Evolutionary conservation across 2,113 vertebrate genomes (phyloP), one percentile per base, ranked within the genome.

Genomic region (Synchiropus splendidus): DNA sequence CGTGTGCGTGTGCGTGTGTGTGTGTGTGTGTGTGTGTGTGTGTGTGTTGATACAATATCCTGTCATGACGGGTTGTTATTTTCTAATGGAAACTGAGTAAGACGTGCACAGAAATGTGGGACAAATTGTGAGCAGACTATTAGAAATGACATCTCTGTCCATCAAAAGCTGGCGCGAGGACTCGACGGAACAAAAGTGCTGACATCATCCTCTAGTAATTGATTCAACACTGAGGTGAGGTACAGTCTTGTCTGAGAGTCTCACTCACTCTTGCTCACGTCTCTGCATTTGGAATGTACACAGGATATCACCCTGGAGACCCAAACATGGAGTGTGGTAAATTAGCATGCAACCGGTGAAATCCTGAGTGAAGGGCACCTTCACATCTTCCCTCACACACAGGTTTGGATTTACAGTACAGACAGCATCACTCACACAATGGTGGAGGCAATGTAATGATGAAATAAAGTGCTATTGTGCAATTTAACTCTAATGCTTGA

Each of bases 161-260:
- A 27, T 27, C 8, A 5, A 27, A 27, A 27, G 4, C 4, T 27
- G 21, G 21, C 21, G 21, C 21, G 21, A 48, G 79, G 80, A 81
- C 78, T 18, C 40, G 35, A 32, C 31, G 39, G 36, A 18, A 15
- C 35, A n/a, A 49, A 14, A 13, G 62, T 87, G 85, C 85, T 89
- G 85, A 88, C 85, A 85, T 88, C 86, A 88, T 61, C 42, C 48
- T 74, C 74, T 80, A 79, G 72, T 73, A 77, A 73, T 74, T 78
- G n/a, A n/a, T n/a, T n/a, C n/a, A n/a, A n/a, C n/a, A n/a, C n/a
- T n/a, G 75, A 67, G 69, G 74, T 62, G 47, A 60, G 70, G 70
- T 64, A 67, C 72, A 34, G 74, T n/a, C 80, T 51, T 74, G 74
- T 61, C 44, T 77, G 48, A 48, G 35, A 48, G 39, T n/a, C 42